These are phyloP conservation scores for Gobiocypris rarus DNA, from an alignment of 2,113 vertebrate species.

Conservation along the genomic window DNA sequence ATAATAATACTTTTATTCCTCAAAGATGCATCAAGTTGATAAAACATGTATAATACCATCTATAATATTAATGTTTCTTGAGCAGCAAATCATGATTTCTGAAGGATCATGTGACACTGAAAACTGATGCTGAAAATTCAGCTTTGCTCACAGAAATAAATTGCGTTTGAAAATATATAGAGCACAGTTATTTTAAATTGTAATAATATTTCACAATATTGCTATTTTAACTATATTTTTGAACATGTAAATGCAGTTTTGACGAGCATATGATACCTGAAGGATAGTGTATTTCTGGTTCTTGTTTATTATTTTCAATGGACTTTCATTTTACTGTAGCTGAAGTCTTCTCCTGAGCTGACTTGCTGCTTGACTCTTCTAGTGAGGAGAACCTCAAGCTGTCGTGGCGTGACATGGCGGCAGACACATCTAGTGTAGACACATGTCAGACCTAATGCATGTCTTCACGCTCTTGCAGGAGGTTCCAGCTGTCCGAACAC, in stretches of 20 bases:
- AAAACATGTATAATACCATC: no score
- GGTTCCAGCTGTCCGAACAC: slow-evolving; percentile 88
- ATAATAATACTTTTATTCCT: no score
- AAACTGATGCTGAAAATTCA: neutral
- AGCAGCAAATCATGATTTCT: neutral
- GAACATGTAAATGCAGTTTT: neutral
- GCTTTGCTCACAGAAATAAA: neutral
- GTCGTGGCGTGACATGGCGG: neutral
- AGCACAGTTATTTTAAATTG: neutral
- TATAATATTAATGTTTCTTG: neutral
- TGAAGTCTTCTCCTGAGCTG: neutral
- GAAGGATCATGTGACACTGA: neutral
- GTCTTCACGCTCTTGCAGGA: slow-evolving; percentile 71
- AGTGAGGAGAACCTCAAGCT: neutral
- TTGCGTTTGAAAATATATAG: neutral
- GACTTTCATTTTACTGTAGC: neutral
- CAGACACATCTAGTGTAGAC: neutral
- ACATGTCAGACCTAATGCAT: neutral
- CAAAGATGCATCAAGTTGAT: no score
- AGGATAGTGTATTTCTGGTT: neutral
- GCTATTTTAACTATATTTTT: neutral
- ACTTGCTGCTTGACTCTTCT: neutral
- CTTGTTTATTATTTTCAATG: neutral
- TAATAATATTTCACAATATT: neutral
- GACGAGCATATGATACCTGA: neutral